Percentiles rank a stretch among this genome's conserved stretches.
Evolutionary conservation across 2,888 invertebrate species (phyloP).

Genomic region (Conistra vaccinii): DNA sequence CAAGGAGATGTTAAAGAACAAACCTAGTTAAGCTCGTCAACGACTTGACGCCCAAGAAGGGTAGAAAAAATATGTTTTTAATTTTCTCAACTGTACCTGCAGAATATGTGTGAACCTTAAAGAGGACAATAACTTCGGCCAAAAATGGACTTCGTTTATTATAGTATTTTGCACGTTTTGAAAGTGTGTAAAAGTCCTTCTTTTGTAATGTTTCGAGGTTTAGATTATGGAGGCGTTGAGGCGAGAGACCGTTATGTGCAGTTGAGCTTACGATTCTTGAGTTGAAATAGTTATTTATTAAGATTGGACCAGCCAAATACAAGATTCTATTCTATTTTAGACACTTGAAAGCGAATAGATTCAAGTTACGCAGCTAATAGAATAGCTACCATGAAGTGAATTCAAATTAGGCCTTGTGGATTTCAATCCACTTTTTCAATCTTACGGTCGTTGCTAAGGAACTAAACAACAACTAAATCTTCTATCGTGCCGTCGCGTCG

Average conservation of each 20-base stretch:
- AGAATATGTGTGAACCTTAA: slow-evolving; percentile 32
- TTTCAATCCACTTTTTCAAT: too few species aligned
- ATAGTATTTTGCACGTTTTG: slow-evolving; percentile 69
- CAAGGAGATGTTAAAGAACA: too few species aligned
- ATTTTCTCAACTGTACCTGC: not conserved
- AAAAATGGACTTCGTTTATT: slow-evolving; percentile 68
- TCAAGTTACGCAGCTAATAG: not conserved
- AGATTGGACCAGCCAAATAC: not conserved
- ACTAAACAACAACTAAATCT: too few species aligned
- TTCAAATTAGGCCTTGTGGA: too few species aligned
- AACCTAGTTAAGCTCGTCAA: not conserved
- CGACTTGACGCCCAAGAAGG: not conserved
- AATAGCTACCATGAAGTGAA: too few species aligned
- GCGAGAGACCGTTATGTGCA: not conserved
- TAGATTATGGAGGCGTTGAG: slow-evolving; percentile 45
- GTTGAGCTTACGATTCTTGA: slow-evolving; percentile 11
- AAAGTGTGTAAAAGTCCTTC: slow-evolving; percentile 65
- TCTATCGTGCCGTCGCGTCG: too few species aligned
- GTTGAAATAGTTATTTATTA: slow-evolving; percentile 1
- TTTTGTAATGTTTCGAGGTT: slow-evolving; percentile 65
- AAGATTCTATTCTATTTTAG: not conserved
- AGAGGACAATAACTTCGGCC: slow-evolving; percentile 61
- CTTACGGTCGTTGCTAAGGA: too few species aligned
- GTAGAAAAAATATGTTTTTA: too few species aligned
- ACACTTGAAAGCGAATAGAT: not conserved